These are phyloP conservation scores for Crypturellus undulatus DNA, from an alignment of 2,113 vertebrate species.

Conservation along the genomic window DNA sequence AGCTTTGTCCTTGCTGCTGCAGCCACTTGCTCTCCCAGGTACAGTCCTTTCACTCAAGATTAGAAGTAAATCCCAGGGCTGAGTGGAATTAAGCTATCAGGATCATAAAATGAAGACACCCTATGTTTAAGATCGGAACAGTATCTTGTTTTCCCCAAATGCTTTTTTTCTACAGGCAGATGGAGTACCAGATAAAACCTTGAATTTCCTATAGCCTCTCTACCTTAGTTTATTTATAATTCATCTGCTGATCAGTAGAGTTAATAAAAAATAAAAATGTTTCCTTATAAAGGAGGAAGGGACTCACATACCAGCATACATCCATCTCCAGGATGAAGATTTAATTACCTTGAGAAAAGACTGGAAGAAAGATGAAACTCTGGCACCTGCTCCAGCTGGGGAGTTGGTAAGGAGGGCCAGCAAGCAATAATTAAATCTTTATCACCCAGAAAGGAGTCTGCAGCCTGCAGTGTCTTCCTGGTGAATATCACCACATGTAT, in stretches of 20 bases:
- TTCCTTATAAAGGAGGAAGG: conserved; percentile 15
- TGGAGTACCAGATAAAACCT: background rate
- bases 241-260: conserved; percentile 21
- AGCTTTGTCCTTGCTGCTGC: conserved; percentile 27
- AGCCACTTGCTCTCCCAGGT: background rate
- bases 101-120: conserved; percentile 21
- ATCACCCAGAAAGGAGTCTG: conserved; percentile 14
- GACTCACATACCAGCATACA: background rate
- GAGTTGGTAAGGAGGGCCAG: background rate
- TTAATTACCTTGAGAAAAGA: conserved; percentile 53
- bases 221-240: conserved; percentile 34
- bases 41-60: conserved; percentile 40
- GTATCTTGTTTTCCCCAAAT: conserved; percentile 16
- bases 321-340: conserved; percentile 31
- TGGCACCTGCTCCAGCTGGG: conserved; percentile 44
- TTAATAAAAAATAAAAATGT: conserved; percentile 54
- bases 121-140: conserved; percentile 54
- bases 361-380: conserved; percentile 19
- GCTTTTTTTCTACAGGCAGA: conserved; percentile 42
- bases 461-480: conserved; percentile 20
- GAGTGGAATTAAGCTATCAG: conserved; percentile 27
- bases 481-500: conserved; percentile 54
- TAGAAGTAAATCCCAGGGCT: conserved; percentile 17
- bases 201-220: conserved; percentile 13
- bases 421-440: conserved; percentile 54